phyloP scores from a whole-genome alignment of 2,113 vertebrate genomes.

The Platycercus adscitus region DNA sequence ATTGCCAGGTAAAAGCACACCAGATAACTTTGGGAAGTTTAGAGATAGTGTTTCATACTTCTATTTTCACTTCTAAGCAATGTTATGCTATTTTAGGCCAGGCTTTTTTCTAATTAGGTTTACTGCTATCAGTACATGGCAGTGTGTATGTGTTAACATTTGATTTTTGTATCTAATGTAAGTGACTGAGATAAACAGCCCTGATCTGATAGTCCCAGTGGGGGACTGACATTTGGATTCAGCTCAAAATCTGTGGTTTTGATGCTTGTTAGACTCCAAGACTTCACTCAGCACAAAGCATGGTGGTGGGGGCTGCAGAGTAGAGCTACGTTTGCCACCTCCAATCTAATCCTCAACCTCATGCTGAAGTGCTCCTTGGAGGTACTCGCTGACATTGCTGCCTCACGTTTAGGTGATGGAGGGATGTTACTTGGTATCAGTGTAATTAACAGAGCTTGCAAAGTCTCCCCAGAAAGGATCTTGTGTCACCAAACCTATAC shows the following conservation, averaged over 20 bases:
- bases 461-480: background rate
- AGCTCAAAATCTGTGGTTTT: background rate
- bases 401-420: accelerated
- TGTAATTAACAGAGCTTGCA: background rate
- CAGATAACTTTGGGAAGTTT: background rate
- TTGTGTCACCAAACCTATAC: background rate
- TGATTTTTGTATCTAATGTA: background rate
- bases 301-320: accelerated
- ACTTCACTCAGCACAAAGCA: background rate
- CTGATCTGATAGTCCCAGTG: background rate
- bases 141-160: background rate
- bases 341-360: background rate
- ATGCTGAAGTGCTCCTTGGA: background rate
- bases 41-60: background rate
- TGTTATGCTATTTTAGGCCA: background rate
- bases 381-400: accelerated
- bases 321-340: accelerated
- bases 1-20: background rate
- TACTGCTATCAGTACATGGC: background rate
- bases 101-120: background rate
- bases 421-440: background rate
- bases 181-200: background rate
- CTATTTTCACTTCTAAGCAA: accelerated
- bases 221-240: background rate
- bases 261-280: background rate